phyloP scores from a whole-genome alignment of 2,113 vertebrate species.

The Sebastes fasciatus region DNA sequence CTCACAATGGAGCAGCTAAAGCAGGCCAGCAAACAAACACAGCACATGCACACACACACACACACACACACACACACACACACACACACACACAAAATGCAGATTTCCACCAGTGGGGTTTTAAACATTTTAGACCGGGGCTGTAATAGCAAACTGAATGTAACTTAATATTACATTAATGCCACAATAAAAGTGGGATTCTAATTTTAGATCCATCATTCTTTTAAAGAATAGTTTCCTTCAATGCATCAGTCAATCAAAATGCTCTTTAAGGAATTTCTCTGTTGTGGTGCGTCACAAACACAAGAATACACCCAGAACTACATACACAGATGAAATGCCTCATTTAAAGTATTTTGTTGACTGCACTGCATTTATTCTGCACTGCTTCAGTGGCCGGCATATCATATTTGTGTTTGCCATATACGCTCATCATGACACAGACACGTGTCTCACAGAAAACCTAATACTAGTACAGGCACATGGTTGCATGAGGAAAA shows the following conservation, averaged over 20 bases:
- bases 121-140: background rate
- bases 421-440: background rate
- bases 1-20: slow-evolving; percentile 2
- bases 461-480: background rate
- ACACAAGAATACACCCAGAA: slow-evolving; percentile 4
- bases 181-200: background rate
- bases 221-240: background rate
- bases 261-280: slow-evolving; percentile 24
- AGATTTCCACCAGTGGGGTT: background rate
- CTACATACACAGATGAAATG: slow-evolving; percentile 5
- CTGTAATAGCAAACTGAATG: background rate
- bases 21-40: slow-evolving; percentile 1
- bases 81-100: background rate
- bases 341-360: slow-evolving; percentile 16
- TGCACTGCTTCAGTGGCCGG: background rate
- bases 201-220: background rate
- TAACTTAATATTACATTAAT: background rate
- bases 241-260: slow-evolving; percentile 27
- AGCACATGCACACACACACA: background rate
- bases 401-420: background rate
- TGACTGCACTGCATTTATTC: background rate
- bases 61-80: background rate
- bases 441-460: background rate
- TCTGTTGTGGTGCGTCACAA: slow-evolving; percentile 30
- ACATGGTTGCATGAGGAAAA: background rate